Evolutionary conservation across 1,140 invertebrate species (phyloP), one percentile per base, ranked within the genome.

Genomic region (Anadara kagoshimensis): DNA sequence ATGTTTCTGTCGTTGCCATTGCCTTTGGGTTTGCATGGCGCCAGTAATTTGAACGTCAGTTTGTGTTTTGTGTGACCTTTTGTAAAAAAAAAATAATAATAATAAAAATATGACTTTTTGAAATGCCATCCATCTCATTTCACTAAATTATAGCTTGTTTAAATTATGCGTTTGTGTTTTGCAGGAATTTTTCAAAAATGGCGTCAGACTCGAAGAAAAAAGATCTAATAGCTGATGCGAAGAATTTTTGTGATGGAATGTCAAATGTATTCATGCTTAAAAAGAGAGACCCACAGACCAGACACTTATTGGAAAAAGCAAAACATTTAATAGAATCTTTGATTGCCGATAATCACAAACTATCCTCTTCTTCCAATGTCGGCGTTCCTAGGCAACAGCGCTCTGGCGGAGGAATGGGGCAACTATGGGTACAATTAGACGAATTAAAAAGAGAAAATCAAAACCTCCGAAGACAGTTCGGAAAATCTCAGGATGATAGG

Each of bases 391-490:
- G 75, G 20, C 64, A 57, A 29, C 51, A 20, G 16, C 68, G 59
- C 8, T 69, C 76, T 10, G 72, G 76, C 12, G 81, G 79, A 18
- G 77, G 84, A 11, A 87, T 87, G 85, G 85, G 85, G 0, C 85
- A 87, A 54, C 70, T 87, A 20, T 87, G 85, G 85, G 80, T 86
- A 10, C 86, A 87, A 67, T 73, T 87, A 59, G 85, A 87, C 65
- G 85, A 87, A 54, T 64, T 87, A 26, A 87, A 87, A 65, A 66
- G 85, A 0, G 85, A 87, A 73, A 87, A 87, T 61, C 84, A 87
- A 47, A 81, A 85, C 29, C 75, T 87, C 16, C 79, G 77, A 59
- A 69, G 75, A 58, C 69, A 81, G 47, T 64, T 69, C 7, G 74
- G 67, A 5, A 73, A 76, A 43, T 65, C 68, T 10, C 59, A 70